Evolutionary conservation across 30 jellyfish, hydroid and myxozoan species (phyloP).

Genomic region (Aurelia sp.): DNA sequence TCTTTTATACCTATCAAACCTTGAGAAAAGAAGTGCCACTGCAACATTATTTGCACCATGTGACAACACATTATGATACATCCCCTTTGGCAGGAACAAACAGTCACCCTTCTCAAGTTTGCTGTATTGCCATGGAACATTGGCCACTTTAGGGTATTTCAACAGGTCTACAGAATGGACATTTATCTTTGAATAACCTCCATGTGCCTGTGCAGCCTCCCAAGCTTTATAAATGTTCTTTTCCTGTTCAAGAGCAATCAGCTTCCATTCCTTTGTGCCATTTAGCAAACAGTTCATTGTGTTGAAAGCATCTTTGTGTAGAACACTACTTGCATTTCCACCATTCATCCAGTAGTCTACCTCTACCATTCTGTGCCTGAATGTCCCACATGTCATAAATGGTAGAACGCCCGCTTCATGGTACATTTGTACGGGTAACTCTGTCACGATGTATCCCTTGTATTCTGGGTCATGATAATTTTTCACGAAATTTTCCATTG

Average conservation of each 20-base stretch:
- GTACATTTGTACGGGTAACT: conserved; percentile 88
- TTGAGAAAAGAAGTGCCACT: conserved; percentile 80
- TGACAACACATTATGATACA: conserved; percentile 82
- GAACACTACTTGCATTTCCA: conserved; percentile 76
- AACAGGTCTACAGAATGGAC: conserved; percentile 58
- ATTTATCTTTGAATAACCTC: conserved; percentile 83
- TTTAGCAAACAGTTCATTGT: conserved; percentile 87
- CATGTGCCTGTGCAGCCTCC: conserved; percentile 64
- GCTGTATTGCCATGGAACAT: conserved; percentile 76
- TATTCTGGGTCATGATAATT: conserved; percentile 49
- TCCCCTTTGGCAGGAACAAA: conserved; percentile 77
- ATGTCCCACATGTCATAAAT: conserved; percentile 85
- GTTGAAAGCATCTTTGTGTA: conserved; percentile 90
- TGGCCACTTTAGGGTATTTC: conserved; percentile 57
- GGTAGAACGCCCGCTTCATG: conserved; percentile 75
- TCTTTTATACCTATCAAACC: conserved; percentile 57
- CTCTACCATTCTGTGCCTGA: conserved; percentile 70
- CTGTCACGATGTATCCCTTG: conserved; percentile 80
- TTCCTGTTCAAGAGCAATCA: conserved; percentile 63
- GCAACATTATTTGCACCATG: conserved; percentile 78
- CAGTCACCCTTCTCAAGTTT: conserved; percentile 83
- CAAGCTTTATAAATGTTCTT: conserved; percentile 59
- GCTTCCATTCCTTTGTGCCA: conserved; percentile 92
- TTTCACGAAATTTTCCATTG: conserved; percentile 73
- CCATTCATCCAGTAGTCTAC: conserved; percentile 90